These are phyloP conservation scores for Poecilia velifera DNA, from an alignment of 2,797 vertebrate species.

Conservation along the genomic window DNA sequence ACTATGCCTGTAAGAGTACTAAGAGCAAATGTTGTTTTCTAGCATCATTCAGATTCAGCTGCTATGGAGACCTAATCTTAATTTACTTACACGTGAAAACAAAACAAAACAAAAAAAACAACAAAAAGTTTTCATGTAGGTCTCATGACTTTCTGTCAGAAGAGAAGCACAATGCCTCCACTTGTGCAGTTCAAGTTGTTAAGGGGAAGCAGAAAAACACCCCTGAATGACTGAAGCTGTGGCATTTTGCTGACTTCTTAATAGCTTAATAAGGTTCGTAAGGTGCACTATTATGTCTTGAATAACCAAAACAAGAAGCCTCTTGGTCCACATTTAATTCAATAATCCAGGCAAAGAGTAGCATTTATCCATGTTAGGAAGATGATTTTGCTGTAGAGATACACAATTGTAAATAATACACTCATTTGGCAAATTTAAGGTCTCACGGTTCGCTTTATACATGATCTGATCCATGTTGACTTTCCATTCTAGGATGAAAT, in stretches of 20 bases:
- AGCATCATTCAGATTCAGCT: not conserved
- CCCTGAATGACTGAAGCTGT: conserved; percentile 34
- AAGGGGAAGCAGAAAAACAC: conserved; percentile 35
- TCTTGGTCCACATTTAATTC: conserved; percentile 27
- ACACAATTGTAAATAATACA: not conserved
- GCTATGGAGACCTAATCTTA: not conserved
- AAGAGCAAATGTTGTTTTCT: not conserved
- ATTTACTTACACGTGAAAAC: not conserved
- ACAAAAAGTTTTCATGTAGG: conserved; percentile 5
- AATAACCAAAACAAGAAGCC: conserved; percentile 43
- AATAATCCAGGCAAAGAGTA: conserved; percentile 8
- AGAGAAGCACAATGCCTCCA: conserved; percentile 21
- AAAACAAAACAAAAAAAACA: not conserved
- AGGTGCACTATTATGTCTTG: conserved; percentile 52
- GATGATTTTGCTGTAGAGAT: not conserved
- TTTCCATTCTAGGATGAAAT: conserved; percentile 52
- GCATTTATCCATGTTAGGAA: conserved; percentile 9
- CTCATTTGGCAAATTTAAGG: not conserved
- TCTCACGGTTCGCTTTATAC: conserved; percentile 27
- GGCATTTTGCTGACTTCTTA: conserved; percentile 57
- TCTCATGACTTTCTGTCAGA: conserved; percentile 17
- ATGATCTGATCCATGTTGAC: conserved; percentile 56
- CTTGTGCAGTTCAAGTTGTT: conserved; percentile 30
- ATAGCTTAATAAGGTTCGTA: conserved; percentile 59
- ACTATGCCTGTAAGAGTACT: not conserved